Base-by-base conservation (phyloP, 1,140 invertebrate genomes). In the Amphibalanus amphitrite region DNA sequence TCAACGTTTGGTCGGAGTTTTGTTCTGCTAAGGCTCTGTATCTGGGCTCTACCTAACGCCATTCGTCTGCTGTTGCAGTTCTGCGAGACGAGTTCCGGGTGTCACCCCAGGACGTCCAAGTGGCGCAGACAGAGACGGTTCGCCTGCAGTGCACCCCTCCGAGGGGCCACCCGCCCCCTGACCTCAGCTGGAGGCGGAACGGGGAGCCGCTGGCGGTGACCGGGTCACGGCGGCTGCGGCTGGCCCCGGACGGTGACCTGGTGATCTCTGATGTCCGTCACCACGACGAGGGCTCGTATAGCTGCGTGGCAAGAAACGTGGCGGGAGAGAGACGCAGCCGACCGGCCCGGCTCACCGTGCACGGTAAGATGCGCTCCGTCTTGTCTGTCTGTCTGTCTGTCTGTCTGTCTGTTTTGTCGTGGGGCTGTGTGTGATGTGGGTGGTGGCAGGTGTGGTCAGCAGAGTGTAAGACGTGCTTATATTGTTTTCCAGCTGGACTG, bases 231-330 rank as follows among this genome's bases (percentile, higher is more conserved):
- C 71, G 69, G 47, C 69, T 72, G 64, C 26, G 29, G 15, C 29
- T 65, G 13, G 64, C 73, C 20, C 28, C 91, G 75, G 87, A 86
- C 70, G 92, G 92, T 8, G 91, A 89, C 79, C 83, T 95, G 67
- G 87, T 91, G 83, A 91, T 96, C 76, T 84, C 87, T 26, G 88
- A 92, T 79, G 90, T 92, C 0, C 82, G 87, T 74, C 87, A 89
- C 76, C 84, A 86, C 30, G 93, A 96, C 79, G 88, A 89, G 76
- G 93, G 92, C 47, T 82, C 87, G 74, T 96, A 93, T 79, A 86
- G 89, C 76, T 96, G 93, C 80, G 81, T 91, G 23, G 93, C 91
- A 8, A 86, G 88, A 69, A 94, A 94, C 80, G 85, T 92, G 75
- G 92, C 90, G 3, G 92, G 90, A 25, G 84, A 85, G 70, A 85